Evolutionary conservation across 2,888 invertebrate species (phyloP).

Genomic region (Cartodere bifasciata): DNA sequence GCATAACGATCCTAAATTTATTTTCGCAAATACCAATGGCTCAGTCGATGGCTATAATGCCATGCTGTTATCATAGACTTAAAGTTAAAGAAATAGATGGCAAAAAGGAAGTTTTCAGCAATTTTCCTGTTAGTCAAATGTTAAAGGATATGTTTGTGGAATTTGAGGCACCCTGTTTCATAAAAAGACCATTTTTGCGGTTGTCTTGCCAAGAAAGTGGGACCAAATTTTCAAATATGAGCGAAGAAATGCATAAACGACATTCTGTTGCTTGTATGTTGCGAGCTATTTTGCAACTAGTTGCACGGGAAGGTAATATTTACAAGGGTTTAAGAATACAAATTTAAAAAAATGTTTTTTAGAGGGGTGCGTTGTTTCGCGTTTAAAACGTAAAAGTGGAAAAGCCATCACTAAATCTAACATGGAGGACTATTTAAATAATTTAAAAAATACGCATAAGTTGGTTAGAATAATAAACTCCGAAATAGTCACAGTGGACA

Average conservation of each 20-base stretch:
- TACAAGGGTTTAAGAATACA: too few species aligned
- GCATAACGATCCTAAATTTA: slow-evolving; percentile 51
- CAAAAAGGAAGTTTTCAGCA: slow-evolving; percentile 36
- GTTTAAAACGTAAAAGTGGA: slow-evolving; percentile 30
- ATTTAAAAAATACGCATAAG: slow-evolving; percentile 24
- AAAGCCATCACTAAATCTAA: slow-evolving; percentile 18
- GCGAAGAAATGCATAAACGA: slow-evolving; percentile 34
- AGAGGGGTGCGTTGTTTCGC: slow-evolving; percentile 26
- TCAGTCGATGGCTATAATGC: slow-evolving; percentile 50
- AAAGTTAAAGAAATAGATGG: slow-evolving; percentile 19
- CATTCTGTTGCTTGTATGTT: slow-evolving; percentile 45
- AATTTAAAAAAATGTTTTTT: too few species aligned
- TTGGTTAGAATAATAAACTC: slow-evolving; percentile 11
- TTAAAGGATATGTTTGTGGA: slow-evolving; percentile 34
- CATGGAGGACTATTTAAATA: slow-evolving; percentile 24
- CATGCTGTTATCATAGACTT: slow-evolving; percentile 73
- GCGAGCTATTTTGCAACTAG: slow-evolving; percentile 51
- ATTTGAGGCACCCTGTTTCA: slow-evolving; percentile 33
- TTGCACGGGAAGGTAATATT: slow-evolving; percentile 41
- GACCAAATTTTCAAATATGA: slow-evolving; percentile 39
- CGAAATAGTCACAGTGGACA: slow-evolving; percentile 10
- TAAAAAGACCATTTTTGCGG: slow-evolving; percentile 55
- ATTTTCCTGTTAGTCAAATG: slow-evolving; percentile 52
- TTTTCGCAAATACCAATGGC: slow-evolving; percentile 46
- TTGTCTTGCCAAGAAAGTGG: slow-evolving; percentile 57